Evolutionary conservation across 2,797 vertebrate species (phyloP).

Genomic region (Poeciliopsis paucimaculata): DNA sequence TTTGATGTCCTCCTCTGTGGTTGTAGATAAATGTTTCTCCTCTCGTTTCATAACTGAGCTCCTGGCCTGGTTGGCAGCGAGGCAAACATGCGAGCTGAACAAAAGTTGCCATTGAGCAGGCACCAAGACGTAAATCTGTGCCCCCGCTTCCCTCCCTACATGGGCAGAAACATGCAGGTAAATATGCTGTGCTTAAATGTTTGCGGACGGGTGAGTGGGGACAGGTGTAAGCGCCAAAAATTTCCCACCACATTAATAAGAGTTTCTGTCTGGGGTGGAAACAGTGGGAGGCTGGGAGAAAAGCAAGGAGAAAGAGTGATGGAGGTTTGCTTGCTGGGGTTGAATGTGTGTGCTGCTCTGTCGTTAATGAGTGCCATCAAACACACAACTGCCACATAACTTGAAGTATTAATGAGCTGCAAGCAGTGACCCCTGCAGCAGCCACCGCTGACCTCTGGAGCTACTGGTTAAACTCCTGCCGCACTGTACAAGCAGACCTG

Average conservation of each 20-base stretch:
- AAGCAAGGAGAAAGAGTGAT: slow-evolving; percentile 27
- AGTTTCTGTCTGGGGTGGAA: slow-evolving; percentile 35
- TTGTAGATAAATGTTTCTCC: slow-evolving; percentile 63
- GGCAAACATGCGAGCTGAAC: slow-evolving; percentile 64
- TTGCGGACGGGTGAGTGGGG: slow-evolving; percentile 14
- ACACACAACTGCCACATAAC: slow-evolving; percentile 77
- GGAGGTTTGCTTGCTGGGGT: slow-evolving; percentile 9
- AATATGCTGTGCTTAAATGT: slow-evolving; percentile 34
- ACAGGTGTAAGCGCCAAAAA: slow-evolving; percentile 38
- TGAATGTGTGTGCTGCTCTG: slow-evolving; percentile 29
- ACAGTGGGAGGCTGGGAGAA: slow-evolving; percentile 33
- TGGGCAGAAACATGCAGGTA: slow-evolving; percentile 21
- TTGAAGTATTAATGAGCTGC: slow-evolving; percentile 69
- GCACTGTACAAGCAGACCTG: slow-evolving; percentile 41
- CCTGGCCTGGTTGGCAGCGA: slow-evolving; percentile 56
- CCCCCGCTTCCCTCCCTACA: slow-evolving; percentile 36
- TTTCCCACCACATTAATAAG: slow-evolving; percentile 19
- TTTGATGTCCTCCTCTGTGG: slow-evolving; percentile 59
- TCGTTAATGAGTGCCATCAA: slow-evolving; percentile 74
- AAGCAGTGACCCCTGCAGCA: slow-evolving; percentile 70
- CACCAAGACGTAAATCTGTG: slow-evolving; percentile 62
- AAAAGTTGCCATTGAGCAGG: slow-evolving; percentile 79
- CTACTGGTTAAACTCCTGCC: slow-evolving; percentile 64
- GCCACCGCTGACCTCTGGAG: slow-evolving; percentile 62
- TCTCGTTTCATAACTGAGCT: slow-evolving; percentile 58